Evolutionary conservation across 1,140 invertebrate genomes (phyloP).

Genomic region (Medauroidea extradentata): DNA sequence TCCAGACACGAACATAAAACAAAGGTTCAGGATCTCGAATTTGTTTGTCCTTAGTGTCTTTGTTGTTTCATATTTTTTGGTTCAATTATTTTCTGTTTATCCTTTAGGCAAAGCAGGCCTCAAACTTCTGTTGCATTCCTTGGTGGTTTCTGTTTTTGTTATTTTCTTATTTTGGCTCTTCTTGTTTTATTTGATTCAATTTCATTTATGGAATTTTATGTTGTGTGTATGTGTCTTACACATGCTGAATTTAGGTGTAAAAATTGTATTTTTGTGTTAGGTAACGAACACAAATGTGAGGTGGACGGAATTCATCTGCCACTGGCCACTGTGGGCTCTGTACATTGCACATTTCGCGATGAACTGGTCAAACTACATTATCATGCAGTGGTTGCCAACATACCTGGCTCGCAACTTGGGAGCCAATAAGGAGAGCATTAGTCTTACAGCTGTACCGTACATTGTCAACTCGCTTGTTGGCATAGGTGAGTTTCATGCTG

Average conservation of each 20-base stretch:
- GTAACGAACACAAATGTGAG: constrained; percentile 51
- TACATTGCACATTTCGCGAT: constrained; percentile 79
- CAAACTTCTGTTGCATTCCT: no score
- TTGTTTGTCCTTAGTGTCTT: no score
- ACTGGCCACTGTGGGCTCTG: constrained; percentile 72
- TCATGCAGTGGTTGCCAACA: constrained; percentile 80
- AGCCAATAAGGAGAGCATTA: constrained; percentile 66
- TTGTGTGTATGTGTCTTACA: no score
- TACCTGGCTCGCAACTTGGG: constrained; percentile 64
- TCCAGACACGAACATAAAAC: no score
- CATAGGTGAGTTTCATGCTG: constrained; percentile 64
- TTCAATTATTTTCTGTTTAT: no score
- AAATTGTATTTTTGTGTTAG: constrained; percentile 34
- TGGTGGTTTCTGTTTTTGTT: no score
- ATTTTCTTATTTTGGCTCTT: no score
- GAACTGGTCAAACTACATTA: constrained; percentile 82
- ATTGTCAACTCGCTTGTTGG: constrained; percentile 71
- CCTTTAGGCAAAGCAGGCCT: no score
- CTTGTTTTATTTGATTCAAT: no score
- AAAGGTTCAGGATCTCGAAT: no score
- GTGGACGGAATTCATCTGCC: constrained; percentile 64
- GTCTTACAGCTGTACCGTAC: constrained; percentile 73
- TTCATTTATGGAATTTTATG: no score
- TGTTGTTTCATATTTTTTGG: no score
- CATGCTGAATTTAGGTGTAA: background rate